A percentile compares a stretch with the other conserved stretches of the same genome.
These are phyloP conservation scores for Aphidius colemani DNA, from an alignment of 2,888 invertebrate species.

Conservation along the genomic window DNA sequence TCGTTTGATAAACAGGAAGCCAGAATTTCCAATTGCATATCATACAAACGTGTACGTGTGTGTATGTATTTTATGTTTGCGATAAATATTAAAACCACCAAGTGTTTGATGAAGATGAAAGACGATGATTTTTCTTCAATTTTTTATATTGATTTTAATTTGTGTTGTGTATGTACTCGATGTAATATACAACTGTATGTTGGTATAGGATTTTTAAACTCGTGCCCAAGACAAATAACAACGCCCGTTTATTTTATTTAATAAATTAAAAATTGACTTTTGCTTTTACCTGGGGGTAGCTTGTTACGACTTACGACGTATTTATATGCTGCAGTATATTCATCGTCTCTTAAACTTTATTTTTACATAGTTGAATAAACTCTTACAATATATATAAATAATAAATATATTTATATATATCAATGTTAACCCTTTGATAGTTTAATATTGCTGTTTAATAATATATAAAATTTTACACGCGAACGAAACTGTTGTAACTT, in stretches of 20 bases:
- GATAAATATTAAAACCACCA: neutral
- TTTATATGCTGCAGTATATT: too few relatives aligned
- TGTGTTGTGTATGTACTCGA: too few relatives aligned
- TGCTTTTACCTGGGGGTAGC: conserved; percentile 16
- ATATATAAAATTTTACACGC: too few relatives aligned
- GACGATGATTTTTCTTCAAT: neutral
- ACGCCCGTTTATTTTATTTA: conserved; percentile 24
- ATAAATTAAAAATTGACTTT: conserved; percentile 19
- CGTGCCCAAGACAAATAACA: conserved; percentile 19
- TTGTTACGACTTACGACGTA: conserved; percentile 28
- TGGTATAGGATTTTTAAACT: neutral
- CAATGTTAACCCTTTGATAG: too few relatives aligned
- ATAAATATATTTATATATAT: neutral
- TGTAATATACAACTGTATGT: neutral
- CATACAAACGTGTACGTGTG: conserved; percentile 27
- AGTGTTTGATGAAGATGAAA: neutral
- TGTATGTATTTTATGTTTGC: conserved; percentile 17
- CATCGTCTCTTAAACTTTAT: neutral
- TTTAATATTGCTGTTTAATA: too few relatives aligned
- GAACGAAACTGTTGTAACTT: too few relatives aligned
- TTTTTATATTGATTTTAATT: neutral
- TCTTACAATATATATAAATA: neutral
- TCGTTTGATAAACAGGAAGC: conserved; percentile 45
- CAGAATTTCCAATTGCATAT: neutral
- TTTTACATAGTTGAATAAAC: too few relatives aligned